phyloP scores from a whole-genome alignment of 2,113 vertebrate genomes.

The Oenanthe melanoleuca region DNA sequence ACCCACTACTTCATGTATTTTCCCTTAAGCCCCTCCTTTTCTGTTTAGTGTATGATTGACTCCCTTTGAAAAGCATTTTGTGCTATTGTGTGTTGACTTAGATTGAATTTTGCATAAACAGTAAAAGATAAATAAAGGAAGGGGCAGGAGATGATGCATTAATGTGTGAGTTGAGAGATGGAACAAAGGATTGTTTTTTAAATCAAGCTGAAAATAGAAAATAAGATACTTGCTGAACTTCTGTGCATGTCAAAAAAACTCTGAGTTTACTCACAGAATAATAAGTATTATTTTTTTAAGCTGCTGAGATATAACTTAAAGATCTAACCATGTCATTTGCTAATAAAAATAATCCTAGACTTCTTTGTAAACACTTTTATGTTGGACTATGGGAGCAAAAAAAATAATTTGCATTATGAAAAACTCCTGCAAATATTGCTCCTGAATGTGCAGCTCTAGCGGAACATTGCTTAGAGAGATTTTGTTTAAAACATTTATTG shows the following conservation, averaged over 20 bases:
- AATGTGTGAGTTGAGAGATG: slow-evolving; percentile 24
- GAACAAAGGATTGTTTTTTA: slow-evolving; percentile 65
- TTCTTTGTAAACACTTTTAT: slow-evolving; percentile 47
- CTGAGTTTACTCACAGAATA: slow-evolving; percentile 39
- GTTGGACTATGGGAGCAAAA: slow-evolving; percentile 53
- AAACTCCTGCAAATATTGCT: slow-evolving; percentile 78
- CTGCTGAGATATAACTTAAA: slow-evolving; percentile 18
- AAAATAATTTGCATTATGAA: slow-evolving; percentile 77
- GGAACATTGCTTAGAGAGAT: slow-evolving; percentile 78
- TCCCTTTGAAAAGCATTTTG: slow-evolving; percentile 57
- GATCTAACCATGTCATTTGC: slow-evolving; percentile 40
- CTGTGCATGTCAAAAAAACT: slow-evolving; percentile 43
- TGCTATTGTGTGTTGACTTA: slow-evolving; percentile 50
- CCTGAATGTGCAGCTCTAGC: slow-evolving; percentile 53
- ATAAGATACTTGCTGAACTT: slow-evolving; percentile 50
- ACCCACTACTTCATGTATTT: slow-evolving; percentile 30
- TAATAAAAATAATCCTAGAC: slow-evolving; percentile 60
- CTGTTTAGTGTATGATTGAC: slow-evolving; percentile 40
- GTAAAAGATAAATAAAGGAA: slow-evolving; percentile 43
- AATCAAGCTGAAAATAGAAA: slow-evolving; percentile 67
- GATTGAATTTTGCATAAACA: slow-evolving; percentile 59
- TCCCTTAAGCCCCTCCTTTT: slow-evolving; percentile 56
- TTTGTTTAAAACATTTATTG: slow-evolving; percentile 85
- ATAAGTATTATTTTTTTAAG: slow-evolving; percentile 10
- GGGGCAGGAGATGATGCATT: slow-evolving; percentile 42